These are phyloP conservation scores for Tipula helvola DNA, from an alignment of 2,888 invertebrate species.

Conservation along the genomic window DNA sequence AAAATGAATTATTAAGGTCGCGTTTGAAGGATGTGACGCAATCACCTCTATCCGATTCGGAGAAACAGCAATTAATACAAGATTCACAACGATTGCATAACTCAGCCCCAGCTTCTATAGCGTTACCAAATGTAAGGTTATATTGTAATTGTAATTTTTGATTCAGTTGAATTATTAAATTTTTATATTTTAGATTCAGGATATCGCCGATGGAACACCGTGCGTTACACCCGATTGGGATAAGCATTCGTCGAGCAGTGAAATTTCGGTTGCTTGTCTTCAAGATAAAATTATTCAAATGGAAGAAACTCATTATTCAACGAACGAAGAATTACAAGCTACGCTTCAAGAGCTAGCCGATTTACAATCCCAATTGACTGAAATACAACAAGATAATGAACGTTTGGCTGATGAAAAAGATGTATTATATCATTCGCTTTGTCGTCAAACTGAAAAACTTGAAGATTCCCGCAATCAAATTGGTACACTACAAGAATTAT, in stretches of 20 bases:
- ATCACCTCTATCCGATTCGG: constrained; percentile 69
- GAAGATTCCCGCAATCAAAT: constrained; percentile 75
- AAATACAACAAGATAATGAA: constrained; percentile 79
- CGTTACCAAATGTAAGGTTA: constrained; percentile 35
- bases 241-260: constrained; percentile 80
- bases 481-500: constrained; percentile 68
- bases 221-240: constrained; percentile 80
- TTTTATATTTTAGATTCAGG: background rate
- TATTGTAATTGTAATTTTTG: background rate
- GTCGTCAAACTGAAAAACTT: constrained; percentile 82
- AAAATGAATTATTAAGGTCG: constrained; percentile 62
- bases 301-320: constrained; percentile 48
- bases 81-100: constrained; percentile 59
- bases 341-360: constrained; percentile 87
- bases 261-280: constrained; percentile 81
- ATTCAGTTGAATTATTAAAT: background rate
- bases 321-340: constrained; percentile 85
- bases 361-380: constrained; percentile 73
- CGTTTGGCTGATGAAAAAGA: constrained; percentile 79
- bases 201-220: constrained; percentile 43
- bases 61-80: constrained; percentile 67
- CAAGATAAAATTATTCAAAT: constrained; percentile 82
- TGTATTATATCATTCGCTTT: constrained; percentile 78
- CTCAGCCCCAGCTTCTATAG: constrained; percentile 69
- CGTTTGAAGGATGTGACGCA: constrained; percentile 66